A percentile compares a stretch with the other conserved stretches of the same genome.
Conservation (phyloP, 2,888 invertebrate genomes). For the Perizoma flavofasciatum region DNA sequence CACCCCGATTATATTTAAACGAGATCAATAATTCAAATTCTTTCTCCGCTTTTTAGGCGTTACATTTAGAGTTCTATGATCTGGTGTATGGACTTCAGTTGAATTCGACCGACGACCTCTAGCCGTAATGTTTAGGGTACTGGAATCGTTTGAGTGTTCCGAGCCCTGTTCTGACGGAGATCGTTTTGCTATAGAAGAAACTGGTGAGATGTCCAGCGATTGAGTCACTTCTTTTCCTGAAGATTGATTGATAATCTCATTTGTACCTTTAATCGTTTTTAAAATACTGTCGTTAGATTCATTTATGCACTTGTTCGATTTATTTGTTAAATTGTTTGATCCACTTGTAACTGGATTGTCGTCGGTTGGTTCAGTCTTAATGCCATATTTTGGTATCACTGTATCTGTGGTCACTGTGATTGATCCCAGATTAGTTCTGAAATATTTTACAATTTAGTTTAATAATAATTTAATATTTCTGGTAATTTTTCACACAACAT, state of each 20-base stretch:
- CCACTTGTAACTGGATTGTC: not conserved
- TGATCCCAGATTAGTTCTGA: not conserved
- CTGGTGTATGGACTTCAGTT: not conserved
- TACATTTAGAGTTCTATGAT: not conserved
- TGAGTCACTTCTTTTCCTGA: not conserved
- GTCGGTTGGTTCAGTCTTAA: not conserved
- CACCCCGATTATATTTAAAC: no score
- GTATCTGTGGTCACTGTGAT: not conserved
- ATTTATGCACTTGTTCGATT: not conserved
- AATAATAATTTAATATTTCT: no score
- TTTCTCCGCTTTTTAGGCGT: conserved; percentile 37
- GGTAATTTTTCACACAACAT: no score
- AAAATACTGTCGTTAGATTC: no score
- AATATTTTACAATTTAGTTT: not conserved
- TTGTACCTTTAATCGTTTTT: not conserved
- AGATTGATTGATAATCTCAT: not conserved
- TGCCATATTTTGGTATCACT: not conserved
- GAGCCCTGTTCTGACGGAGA: no score
- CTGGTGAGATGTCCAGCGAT: no score
- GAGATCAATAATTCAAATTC: conserved; percentile 37
- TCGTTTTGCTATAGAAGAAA: no score
- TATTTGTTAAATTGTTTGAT: not conserved
- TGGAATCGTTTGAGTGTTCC: conserved; percentile 5
- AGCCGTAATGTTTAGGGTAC: conserved; percentile 2
- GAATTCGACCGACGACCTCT: conserved; percentile 8